phyloP scores from a whole-genome alignment of 2,888 invertebrate genomes.

The Lochmaea crataegi region DNA sequence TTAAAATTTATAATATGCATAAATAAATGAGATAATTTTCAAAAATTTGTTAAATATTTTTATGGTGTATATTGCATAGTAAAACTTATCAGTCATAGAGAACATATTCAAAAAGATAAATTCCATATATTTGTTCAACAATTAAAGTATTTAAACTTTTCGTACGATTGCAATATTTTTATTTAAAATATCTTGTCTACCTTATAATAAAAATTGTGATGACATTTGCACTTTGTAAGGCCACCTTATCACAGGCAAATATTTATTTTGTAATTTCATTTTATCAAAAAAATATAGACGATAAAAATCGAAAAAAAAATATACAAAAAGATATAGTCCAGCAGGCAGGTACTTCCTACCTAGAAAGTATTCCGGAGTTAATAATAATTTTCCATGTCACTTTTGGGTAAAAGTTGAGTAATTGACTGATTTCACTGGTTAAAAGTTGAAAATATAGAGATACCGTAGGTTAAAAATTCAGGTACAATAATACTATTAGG shows the following conservation, averaged over 20 bases:
- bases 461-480: too few species aligned
- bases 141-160: background rate
- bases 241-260: conserved; percentile 45
- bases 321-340: background rate
- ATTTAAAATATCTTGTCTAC: conserved; percentile 1
- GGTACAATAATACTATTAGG: too few species aligned
- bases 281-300: background rate
- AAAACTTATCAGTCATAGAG: background rate
- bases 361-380: too few species aligned
- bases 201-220: conserved; percentile 20
- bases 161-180: background rate
- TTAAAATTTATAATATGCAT: background rate
- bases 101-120: conserved; percentile 8
- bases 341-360: too few species aligned
- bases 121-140: conserved; percentile 1
- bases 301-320: background rate
- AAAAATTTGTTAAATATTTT: conserved; percentile 2
- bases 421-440: too few species aligned
- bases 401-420: too few species aligned
- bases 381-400: too few species aligned
- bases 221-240: conserved; percentile 35
- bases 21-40: background rate
- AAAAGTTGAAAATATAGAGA: too few species aligned
- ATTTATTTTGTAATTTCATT: conserved; percentile 18
- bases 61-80: background rate